Base-by-base conservation (phyloP, 2,888 invertebrate genomes). In the Antitype chi region DNA sequence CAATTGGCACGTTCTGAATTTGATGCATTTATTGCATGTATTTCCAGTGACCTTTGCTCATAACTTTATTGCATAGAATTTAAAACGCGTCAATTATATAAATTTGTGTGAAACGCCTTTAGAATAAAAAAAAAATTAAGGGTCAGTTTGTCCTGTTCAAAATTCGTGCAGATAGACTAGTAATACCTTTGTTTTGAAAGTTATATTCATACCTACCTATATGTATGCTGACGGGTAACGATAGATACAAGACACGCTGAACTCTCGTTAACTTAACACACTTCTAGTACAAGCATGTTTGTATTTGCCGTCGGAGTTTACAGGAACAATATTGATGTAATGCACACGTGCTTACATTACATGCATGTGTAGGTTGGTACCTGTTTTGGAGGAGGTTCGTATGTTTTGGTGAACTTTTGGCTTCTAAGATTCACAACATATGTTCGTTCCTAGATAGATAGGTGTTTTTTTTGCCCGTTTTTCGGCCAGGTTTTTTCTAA, bases 231-330 rank as follows among this genome's bases (percentile, higher is more conserved):
- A 23, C 23, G 17, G 32, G 15, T 80, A 67, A 62, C 80, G 77
- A 82, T 82, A 52, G 60, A 82, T 25, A 62, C 64, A 76, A 76
- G 64, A 81, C 60, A 66, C 32, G 69, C 59, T 60, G 63, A 68
- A 32, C 62, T 81, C 43, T n/a, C 81, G 82, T 80, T 81, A 80
- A 76, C 60, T 80, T 66, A 76, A 80, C 80, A 81, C 69, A 70
- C 69, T 76, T 76, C 53, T 25, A 64, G 69, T 49, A 55, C 59
- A 60, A 60, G 59, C 43, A 52, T 66, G 82, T 82, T 82, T 76
- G 43, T 70, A 60, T 70, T 66, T 23, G 77, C 17, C 47, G 76
- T 68, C 64, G 49, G 69, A 81, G 80, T 70, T 70, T 66, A 52
- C 80, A 43, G 28, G 43, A 67, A 82, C 77, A 76, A 80, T 80